Base-by-base conservation (phyloP, 2,888 invertebrate species). In the Eurois occulta region DNA sequence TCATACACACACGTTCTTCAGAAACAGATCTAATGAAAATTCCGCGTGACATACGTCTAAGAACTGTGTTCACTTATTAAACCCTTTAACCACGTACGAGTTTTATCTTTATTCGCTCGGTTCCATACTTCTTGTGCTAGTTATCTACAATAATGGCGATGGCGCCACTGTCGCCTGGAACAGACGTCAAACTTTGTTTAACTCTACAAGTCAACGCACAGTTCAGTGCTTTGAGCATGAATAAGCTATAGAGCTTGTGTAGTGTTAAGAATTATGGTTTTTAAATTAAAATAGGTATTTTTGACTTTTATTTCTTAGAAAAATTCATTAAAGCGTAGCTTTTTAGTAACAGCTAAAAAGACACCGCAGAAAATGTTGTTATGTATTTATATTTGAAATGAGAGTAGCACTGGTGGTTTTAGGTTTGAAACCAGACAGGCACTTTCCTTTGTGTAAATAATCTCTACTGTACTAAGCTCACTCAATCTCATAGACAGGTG, bases 131-230 rank as follows among this genome's bases (percentile, higher is more conserved):
- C 88, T 88, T 85, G 81, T 77, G 80, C 84, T 84, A 86, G 83
- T 87, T 90, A 89, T 88, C 81, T 91, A 87, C 87, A 87, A 90
- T 91, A 91, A 91, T 89, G 89, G 89, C 76, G 81, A 91, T 89
- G 89, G 88, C 76, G 81, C 84, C 78, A 86, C 85, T 90, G 89
- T 91, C 69, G 87, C 88, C 88, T 88, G 73, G 75, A 80, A 84
- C 88, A 91, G 90, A 90, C 90, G 91, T 91, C 89, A 89, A 92
- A 92, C 89, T 92, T 93, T 91, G 85, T 88, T 87, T 78, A 86
- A 90, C 87, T 90, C 81, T 67, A 83, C 77, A 86, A 90, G 87
- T 90, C 80, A 71, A 85, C 78, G 87, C 87, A 83, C 78, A 83
- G 84, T 86, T 87, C 83, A 84, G 66, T 66, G 72, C 80, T 80